Percentiles rank a stretch among this genome's conserved stretches.
Conservation (phyloP, 2,888 invertebrate genomes). For the Embidobia sp. region DNA sequence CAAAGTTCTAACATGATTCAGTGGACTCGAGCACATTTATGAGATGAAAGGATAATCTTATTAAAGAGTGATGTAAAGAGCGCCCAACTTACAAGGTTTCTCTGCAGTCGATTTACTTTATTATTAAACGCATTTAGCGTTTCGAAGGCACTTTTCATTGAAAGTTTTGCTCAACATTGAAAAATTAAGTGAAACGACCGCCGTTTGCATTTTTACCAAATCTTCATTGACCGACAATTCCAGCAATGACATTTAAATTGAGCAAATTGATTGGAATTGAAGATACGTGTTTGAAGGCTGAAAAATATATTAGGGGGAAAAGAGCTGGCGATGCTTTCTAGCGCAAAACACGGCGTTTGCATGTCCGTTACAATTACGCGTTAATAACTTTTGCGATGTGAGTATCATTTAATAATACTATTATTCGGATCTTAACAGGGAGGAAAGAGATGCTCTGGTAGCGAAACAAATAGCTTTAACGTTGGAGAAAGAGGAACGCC, state of each 20-base stretch:
- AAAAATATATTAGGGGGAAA: background rate
- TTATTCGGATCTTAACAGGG: conserved; percentile 81
- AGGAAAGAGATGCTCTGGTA: conserved; percentile 86
- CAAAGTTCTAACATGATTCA: conserved; percentile 13
- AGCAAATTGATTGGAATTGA: no score
- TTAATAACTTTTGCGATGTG: conserved; percentile 14
- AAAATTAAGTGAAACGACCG: no score
- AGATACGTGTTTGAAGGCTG: background rate
- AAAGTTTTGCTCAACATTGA: no score
- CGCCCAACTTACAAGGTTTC: conserved; percentile 33
- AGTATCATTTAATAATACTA: conserved; percentile 36
- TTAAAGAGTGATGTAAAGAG: conserved; percentile 39
- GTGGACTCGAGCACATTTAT: conserved; percentile 11
- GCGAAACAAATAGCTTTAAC: conserved; percentile 87
- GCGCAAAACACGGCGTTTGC: conserved; percentile 10
- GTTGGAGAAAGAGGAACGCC: conserved; percentile 83
- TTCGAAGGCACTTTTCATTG: background rate
- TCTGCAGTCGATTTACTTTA: conserved; percentile 6
- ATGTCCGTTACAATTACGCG: conserved; percentile 21
- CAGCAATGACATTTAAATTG: no score
- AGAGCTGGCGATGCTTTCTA: conserved; percentile 26
- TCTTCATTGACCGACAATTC: no score
- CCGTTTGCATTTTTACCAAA: no score
- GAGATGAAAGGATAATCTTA: conserved; percentile 37
- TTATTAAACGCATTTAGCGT: conserved; percentile 1